Conservation (phyloP, 2,888 invertebrate species). For the Molanna angustata region DNA sequence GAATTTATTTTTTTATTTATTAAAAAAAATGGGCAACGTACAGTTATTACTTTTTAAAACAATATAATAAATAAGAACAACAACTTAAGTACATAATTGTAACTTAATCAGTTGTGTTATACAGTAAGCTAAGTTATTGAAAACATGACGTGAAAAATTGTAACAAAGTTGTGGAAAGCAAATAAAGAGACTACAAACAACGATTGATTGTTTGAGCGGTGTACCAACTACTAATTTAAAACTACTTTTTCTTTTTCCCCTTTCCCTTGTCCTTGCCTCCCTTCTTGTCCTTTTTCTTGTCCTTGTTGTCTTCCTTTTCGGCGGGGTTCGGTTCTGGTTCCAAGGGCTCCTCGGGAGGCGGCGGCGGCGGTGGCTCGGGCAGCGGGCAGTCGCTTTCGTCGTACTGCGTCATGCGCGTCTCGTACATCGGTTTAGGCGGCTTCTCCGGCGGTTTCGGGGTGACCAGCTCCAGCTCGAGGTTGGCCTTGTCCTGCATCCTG, state of each 20-base stretch:
- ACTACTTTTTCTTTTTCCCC: conserved; percentile 6
- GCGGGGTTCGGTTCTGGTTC: conserved; percentile 3
- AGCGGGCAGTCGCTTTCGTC: conserved; percentile 34
- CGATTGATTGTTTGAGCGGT: too few relatives aligned
- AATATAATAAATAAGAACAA: too few relatives aligned
- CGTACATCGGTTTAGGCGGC: conserved; percentile 48
- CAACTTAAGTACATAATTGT: too few relatives aligned
- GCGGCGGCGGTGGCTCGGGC: conserved; percentile 4
- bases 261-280: conserved; percentile 6
- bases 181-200: too few relatives aligned
- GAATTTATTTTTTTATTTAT: too few relatives aligned
- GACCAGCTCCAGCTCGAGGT: conserved; percentile 63
- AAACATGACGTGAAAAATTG: too few relatives aligned
- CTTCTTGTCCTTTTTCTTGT: conserved; percentile 1
- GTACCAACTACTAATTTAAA: too few relatives aligned
- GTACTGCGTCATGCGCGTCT: conserved; percentile 48
- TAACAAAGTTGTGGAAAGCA: too few relatives aligned
- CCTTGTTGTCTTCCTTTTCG: not conserved
- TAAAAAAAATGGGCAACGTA: too few relatives aligned
- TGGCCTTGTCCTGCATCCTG: conserved; percentile 42
- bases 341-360: not conserved
- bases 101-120: too few relatives aligned
- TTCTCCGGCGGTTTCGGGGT: conserved; percentile 61
- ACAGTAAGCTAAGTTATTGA: too few relatives aligned
- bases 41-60: too few relatives aligned